A percentile compares a stretch with the other conserved stretches of the same genome.
Conservation (phyloP, 2,888 invertebrate genomes). For the Rosalia funebris region DNA sequence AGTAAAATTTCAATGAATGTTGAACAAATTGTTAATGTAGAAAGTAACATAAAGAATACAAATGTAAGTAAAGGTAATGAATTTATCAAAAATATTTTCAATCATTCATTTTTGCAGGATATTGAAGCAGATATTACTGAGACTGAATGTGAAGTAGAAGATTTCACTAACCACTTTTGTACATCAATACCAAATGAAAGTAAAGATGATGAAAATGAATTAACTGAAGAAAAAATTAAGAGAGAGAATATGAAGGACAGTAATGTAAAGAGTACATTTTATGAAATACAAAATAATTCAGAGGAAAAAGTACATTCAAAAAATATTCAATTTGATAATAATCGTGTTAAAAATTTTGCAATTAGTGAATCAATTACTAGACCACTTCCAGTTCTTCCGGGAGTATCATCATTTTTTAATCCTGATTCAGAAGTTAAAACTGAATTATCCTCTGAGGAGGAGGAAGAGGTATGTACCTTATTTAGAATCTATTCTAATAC, state of each 20-base stretch:
- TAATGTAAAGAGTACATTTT: too few species aligned
- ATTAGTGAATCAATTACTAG: slow-evolving; percentile 15
- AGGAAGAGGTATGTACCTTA: slow-evolving; percentile 35
- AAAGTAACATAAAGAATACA: neutral
- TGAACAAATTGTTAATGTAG: too few species aligned
- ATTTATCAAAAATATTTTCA: neutral
- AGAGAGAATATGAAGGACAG: slow-evolving; percentile 4
- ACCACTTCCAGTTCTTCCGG: slow-evolving; percentile 51
- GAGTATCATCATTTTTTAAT: slow-evolving; percentile 48
- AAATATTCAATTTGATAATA: slow-evolving; percentile 4
- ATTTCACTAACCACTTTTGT: slow-evolving; percentile 18
- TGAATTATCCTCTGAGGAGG: slow-evolving; percentile 49
- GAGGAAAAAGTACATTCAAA: too few species aligned
- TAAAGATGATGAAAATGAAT: slow-evolving; percentile 30
- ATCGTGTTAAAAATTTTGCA: slow-evolving; percentile 20
- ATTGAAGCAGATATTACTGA: slow-evolving; percentile 18
- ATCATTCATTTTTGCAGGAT: neutral
- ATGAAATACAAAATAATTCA: too few species aligned
- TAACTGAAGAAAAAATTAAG: slow-evolving; percentile 8
- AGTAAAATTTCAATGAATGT: neutral
- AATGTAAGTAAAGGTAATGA: neutral
- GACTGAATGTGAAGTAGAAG: slow-evolving; percentile 7
- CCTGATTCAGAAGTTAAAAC: slow-evolving; percentile 56
- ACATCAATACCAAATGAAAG: slow-evolving; percentile 28
- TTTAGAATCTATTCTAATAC: neutral